Conservation (phyloP, 2,888 invertebrate genomes). For the Axea sp. region DNA sequence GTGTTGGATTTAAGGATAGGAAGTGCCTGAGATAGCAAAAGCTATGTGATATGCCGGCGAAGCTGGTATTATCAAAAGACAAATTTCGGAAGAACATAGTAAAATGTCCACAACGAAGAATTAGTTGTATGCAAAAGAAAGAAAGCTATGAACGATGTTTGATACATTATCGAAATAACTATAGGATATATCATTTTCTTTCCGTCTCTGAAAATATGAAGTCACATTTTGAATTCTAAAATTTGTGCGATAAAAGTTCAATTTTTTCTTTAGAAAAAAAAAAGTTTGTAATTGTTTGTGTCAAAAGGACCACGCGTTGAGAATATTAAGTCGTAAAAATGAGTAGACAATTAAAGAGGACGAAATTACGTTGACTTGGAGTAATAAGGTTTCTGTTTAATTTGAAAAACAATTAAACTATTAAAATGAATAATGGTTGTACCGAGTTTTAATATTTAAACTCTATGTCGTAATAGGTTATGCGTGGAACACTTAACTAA, state of each 20-base stretch:
- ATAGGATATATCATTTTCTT: too few species aligned
- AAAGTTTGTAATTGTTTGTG: constrained; percentile 12
- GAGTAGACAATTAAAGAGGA: constrained; percentile 2
- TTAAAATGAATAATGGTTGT: not conserved
- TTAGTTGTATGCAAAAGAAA: constrained; percentile 12
- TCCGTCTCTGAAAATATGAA: too few species aligned
- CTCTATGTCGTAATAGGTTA: not conserved
- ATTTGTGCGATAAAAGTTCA: too few species aligned
- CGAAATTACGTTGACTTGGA: not conserved
- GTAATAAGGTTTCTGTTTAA: not conserved
- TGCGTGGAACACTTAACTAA: not conserved
- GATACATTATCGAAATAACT: too few species aligned
- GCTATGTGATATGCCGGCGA: constrained; percentile 32
- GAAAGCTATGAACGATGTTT: constrained; percentile 1
- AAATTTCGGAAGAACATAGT: constrained; percentile 46
- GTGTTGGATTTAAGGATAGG: constrained; percentile 48
- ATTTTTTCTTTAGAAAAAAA: too few species aligned
- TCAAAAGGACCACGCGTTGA: not conserved
- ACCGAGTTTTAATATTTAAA: not conserved
- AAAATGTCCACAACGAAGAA: constrained; percentile 42
- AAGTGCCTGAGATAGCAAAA: constrained; percentile 47
- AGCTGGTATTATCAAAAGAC: constrained; percentile 56
- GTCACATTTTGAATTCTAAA: too few species aligned
- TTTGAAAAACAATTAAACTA: not conserved
- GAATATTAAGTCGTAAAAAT: constrained; percentile 15